Base-by-base conservation (phyloP, 2,888 invertebrate genomes). In the Bellardia pandia region DNA sequence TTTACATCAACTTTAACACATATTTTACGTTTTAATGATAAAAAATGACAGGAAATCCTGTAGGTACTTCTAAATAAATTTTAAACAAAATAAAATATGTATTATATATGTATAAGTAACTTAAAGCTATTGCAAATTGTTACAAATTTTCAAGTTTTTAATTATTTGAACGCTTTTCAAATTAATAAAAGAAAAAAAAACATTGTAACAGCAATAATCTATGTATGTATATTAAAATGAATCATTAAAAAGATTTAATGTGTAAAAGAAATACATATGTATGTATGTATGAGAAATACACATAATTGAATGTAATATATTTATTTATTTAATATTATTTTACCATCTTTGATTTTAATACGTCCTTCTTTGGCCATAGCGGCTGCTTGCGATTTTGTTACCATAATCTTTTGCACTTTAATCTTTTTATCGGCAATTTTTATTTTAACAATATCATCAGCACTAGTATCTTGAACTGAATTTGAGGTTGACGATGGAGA, bases 301-400 rank as follows among this genome's bases (percentile, higher is more conserved):
- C 23, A 23, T 16, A 5, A 13, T 71, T 40, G 37, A 13, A 7
- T 2, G 14, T 30, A 16, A 30, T 11, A 30, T 9, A 9, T 69
- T 72, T 87, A 80, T 62, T 86, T 82, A n/a, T 86, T 91, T 23
- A 91, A 87, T 79, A 92, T 90, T 89, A 92, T 90, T 56, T 91
- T 90, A 5, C 92, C 92, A 71, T 91, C 95, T 94, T 95, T 95
- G 93, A 95, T 94, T 92, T 95, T 94, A 33, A 95, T 94, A 58
- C 95, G 95, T n/a, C 96, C 96, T 89, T 96, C 94, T 90, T 95
- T 95, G 2, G 95, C 94, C 95, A 96, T 95, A 6, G 94, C 95
- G 88, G 95, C 95, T 30, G 96, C 95, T 91, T 96, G 95, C 0
- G 95, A 95, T 92, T 96, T 96, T 9, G 96, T 95, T 94, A 96